phyloP scores from a whole-genome alignment of 53 echinoderm and acorn worm species.

The Astropecten irregularis region DNA sequence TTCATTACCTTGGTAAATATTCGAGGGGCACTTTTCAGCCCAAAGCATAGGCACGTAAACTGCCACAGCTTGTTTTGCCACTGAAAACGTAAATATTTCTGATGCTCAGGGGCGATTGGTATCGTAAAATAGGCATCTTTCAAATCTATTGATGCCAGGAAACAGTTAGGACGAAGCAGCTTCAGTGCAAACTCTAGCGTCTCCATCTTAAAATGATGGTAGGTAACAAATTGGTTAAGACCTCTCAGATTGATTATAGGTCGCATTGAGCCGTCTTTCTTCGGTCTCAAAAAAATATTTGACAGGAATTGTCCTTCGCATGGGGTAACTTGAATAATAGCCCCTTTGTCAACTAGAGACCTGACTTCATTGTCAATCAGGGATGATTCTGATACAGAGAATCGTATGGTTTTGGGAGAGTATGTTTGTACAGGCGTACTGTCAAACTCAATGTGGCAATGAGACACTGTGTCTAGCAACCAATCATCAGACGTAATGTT shows the following conservation, averaged over 20 bases:
- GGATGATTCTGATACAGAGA: background rate
- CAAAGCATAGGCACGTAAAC: conserved; percentile 16
- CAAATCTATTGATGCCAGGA: conserved; percentile 13
- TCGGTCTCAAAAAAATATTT: conserved; percentile 28
- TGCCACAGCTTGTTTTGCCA: conserved; percentile 26
- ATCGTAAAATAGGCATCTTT: conserved; percentile 44
- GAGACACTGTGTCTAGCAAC: conserved; percentile 8
- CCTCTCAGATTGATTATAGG: conserved; percentile 10
- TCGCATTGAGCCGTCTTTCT: conserved; percentile 46
- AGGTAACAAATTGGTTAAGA: conserved; percentile 1
- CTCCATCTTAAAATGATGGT: conserved; percentile 21
- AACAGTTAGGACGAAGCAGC: conserved; percentile 4
- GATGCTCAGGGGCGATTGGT: conserved; percentile 33
- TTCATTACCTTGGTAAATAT: conserved; percentile 37
- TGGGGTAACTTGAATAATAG: background rate
- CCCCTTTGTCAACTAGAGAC: conserved; percentile 13
- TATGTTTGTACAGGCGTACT: background rate
- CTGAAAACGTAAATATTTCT: conserved; percentile 5
- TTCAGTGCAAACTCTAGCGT: conserved; percentile 7
- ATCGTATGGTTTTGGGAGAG: background rate
- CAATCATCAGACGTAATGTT: conserved; percentile 1
- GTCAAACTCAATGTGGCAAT: conserved; percentile 26
- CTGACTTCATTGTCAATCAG: conserved; percentile 7
- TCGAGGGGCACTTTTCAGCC: conserved; percentile 6
- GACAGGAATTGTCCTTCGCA: conserved; percentile 24